Conservation (phyloP, 2,888 invertebrate genomes). For the Troilus luridus region DNA sequence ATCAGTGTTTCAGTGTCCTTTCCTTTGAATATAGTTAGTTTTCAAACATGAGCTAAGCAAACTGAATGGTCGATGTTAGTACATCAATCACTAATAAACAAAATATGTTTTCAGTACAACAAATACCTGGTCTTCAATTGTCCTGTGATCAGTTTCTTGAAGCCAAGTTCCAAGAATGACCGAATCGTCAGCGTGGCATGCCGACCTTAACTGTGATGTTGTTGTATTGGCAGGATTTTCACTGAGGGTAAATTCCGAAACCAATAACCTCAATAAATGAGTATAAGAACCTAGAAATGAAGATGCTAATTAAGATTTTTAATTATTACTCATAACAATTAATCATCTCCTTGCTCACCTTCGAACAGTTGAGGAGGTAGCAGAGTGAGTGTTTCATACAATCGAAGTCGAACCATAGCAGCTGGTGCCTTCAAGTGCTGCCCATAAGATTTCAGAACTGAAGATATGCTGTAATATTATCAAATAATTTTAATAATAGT, state of each 20-base stretch:
- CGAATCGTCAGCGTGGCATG: slow-evolving; percentile 91
- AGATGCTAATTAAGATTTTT: slow-evolving; percentile 9
- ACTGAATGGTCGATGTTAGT: slow-evolving; percentile 2
- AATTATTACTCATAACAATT: background rate
- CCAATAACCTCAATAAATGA: slow-evolving; percentile 89
- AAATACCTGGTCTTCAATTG: slow-evolving; percentile 94
- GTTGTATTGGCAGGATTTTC: slow-evolving; percentile 95
- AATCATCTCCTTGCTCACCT: slow-evolving; percentile 70
- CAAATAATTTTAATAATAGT: background rate
- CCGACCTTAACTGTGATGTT: slow-evolving; percentile 83
- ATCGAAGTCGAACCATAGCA: slow-evolving; percentile 91
- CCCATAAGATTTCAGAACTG: slow-evolving; percentile 89
- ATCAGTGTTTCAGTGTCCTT: background rate
- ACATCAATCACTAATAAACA: background rate
- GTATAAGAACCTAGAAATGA: slow-evolving; percentile 79
- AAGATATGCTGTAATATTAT: slow-evolving; percentile 77
- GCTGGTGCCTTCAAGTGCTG: slow-evolving; percentile 94
- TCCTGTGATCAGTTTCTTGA: slow-evolving; percentile 95
- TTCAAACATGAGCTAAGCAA: slow-evolving; percentile 40
- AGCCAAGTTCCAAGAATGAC: slow-evolving; percentile 95
- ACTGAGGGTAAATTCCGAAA: slow-evolving; percentile 93
- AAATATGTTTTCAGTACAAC: background rate
- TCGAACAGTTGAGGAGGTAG: slow-evolving; percentile 86
- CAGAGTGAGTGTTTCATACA: slow-evolving; percentile 89
- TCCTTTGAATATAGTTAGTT: background rate